Percentiles rank a stretch among this genome's conserved stretches.
These are phyloP conservation scores for Arrhamphus sclerolepis DNA, from an alignment of 2,797 vertebrate genomes.

Conservation along the genomic window DNA sequence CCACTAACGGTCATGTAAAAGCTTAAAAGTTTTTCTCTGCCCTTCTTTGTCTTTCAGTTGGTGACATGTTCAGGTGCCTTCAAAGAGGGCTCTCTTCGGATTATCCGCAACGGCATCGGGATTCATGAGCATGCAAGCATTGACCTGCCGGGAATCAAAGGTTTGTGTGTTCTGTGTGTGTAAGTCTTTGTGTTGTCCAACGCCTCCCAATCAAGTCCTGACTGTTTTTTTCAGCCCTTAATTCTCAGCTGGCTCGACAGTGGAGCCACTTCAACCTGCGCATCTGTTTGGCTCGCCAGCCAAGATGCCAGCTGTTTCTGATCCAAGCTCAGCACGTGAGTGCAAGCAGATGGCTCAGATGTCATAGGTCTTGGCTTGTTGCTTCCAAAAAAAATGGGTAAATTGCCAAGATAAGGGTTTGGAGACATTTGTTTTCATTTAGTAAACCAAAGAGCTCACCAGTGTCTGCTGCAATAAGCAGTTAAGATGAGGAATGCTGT, in stretches of 20 bases:
- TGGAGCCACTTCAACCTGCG: constrained; percentile 30
- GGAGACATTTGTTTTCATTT: constrained; percentile 54
- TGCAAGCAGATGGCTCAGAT: constrained; percentile 45
- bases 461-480: constrained; percentile 17
- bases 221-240: constrained; percentile 36
- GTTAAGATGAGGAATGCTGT: constrained; percentile 31
- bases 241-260: constrained; percentile 24
- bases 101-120: constrained; percentile 97
- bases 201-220: constrained; percentile 11
- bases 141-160: constrained; percentile 94
- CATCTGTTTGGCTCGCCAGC: constrained; percentile 47
- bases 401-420: constrained; percentile 27
- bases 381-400: constrained; percentile 21
- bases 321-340: constrained; percentile 5
- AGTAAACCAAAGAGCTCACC: constrained; percentile 11
- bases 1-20: neutral
- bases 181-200: constrained; percentile 13
- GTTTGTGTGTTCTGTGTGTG: constrained; percentile 51
- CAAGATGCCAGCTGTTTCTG: constrained; percentile 45
- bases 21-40: neutral
- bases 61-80: constrained; percentile 98
- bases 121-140: constrained; percentile 99
- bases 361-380: constrained; percentile 31
- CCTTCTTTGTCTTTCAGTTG: constrained; percentile 79
- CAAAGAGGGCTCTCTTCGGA: constrained; percentile 96